Conservation (phyloP, 2,113 vertebrate genomes). For the Anarrhichthys ocellatus region DNA sequence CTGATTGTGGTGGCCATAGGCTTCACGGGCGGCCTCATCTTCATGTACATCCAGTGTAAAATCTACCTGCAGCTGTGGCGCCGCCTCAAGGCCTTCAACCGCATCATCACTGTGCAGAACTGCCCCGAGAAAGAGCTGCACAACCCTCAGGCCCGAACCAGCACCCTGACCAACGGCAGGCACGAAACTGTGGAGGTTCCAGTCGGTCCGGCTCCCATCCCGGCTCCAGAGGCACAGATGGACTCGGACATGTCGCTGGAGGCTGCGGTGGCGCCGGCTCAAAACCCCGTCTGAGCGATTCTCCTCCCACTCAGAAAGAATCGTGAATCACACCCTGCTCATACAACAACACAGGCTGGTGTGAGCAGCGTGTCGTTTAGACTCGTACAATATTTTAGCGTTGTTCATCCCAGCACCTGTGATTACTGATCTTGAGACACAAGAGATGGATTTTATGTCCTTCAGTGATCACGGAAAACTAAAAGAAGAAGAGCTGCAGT, state of each 20-base stretch:
- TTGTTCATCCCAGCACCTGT: slow-evolving; percentile 21
- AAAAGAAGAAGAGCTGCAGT: neutral
- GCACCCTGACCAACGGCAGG: slow-evolving; percentile 74
- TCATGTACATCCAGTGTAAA: slow-evolving; percentile 98
- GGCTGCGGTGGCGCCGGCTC: slow-evolving; percentile 73
- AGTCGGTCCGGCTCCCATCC: slow-evolving; percentile 55
- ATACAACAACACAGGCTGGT: neutral
- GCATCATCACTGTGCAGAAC: slow-evolving; percentile 98
- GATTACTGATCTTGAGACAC: slow-evolving; percentile 16
- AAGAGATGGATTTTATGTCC: neutral
- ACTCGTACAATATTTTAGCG: slow-evolving; percentile 8
- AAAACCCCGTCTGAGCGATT: slow-evolving; percentile 87
- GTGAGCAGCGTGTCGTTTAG: slow-evolving; percentile 22
- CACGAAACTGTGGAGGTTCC: slow-evolving; percentile 85
- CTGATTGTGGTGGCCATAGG: slow-evolving; percentile 94
- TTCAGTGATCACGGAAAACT: slow-evolving; percentile 14
- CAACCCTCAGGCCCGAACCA: slow-evolving; percentile 74
- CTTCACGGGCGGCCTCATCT: slow-evolving; percentile 92
- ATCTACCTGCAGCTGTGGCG: slow-evolving; percentile 97
- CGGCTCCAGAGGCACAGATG: slow-evolving; percentile 70
- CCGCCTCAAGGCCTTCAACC: slow-evolving; percentile 96
- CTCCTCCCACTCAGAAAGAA: neutral
- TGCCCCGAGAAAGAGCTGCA: slow-evolving; percentile 93
- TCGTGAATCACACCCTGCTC: slow-evolving; percentile 15
- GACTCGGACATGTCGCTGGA: slow-evolving; percentile 81